Evolutionary conservation across 2,797 vertebrate genomes (phyloP), one percentile per base, ranked within the genome.

Genomic region (Manis crassicaudata): DNA sequence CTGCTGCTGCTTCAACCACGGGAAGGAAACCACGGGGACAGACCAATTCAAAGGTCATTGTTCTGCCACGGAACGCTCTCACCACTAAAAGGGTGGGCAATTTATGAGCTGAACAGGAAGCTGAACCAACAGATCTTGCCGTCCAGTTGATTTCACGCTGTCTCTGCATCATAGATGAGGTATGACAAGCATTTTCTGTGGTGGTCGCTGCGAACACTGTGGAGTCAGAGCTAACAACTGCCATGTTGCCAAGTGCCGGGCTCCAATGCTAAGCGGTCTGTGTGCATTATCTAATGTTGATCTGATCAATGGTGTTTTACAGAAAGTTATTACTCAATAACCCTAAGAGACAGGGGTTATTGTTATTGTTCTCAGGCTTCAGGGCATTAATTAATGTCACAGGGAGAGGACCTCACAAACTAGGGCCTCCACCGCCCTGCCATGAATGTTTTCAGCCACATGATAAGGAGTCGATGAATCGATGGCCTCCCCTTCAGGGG

Each of bases 1-100:
- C 50, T 7, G 10, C 4, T 18, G 2, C 67, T 2, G 0, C 52
- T 3, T 50, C 27, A n/a, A 17, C 20, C 52, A 3, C 0, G 29
- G 65, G 37, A 60, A 56, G 52, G 58, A 76, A 73, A 68, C 14
- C 37, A 50, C 0, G 2, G 17, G 62, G 25, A 18, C 35, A n/a
- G 85, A 37, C 6, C 5, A 32, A 46, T 60, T 52, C 86, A 68
- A 32, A 76, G 43, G 68, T 50, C 86, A 18, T 25, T 58, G 79
- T 67, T 75, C 52, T 17, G 35, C 32, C n/a, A 43, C 2, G 2
- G 65, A 46, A 46, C 6, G 46, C 27, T 32, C 20, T 60, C 67
- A 40, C 35, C 68, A 6, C 56, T 63, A 23, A 62, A 70, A 56
- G 40, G 12, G 58, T 18, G 3, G 17, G 17, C 0, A 2, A 56